A percentile compares a stretch with the other conserved stretches of the same genome.
Conservation (phyloP, 2,888 invertebrate genomes). For the Pandemis cinnamomeana region DNA sequence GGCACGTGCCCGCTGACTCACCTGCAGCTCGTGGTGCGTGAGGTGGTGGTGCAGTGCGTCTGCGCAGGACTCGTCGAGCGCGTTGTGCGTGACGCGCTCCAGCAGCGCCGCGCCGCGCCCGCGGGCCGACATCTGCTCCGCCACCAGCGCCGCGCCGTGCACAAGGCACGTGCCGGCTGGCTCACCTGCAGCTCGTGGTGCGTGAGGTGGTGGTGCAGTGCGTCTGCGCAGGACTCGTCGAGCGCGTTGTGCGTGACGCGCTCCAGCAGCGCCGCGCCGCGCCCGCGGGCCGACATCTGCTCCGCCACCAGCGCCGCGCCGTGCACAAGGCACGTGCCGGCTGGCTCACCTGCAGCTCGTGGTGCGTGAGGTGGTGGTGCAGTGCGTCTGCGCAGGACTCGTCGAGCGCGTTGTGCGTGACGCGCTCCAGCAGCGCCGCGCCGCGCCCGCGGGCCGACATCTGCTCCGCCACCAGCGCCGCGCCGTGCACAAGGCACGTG, state of each 20-base stretch:
- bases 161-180: neutral
- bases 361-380: no score
- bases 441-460: no score
- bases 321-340: slow-evolving; percentile 72
- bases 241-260: slow-evolving; percentile 92
- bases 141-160: no score
- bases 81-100: neutral
- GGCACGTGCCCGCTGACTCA: no score
- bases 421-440: no score
- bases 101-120: neutral
- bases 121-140: slow-evolving; percentile 56
- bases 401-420: no score
- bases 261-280: slow-evolving; percentile 89
- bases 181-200: neutral
- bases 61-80: slow-evolving; percentile 56
- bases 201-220: slow-evolving; percentile 64
- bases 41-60: neutral
- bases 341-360: no score
- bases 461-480: no score
- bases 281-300: slow-evolving; percentile 71
- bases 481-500: no score
- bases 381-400: no score
- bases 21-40: neutral
- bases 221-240: slow-evolving; percentile 95
- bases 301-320: slow-evolving; percentile 88